Conservation (phyloP, 2,113 vertebrate genomes). For the Gasterosteus aculeatus region DNA sequence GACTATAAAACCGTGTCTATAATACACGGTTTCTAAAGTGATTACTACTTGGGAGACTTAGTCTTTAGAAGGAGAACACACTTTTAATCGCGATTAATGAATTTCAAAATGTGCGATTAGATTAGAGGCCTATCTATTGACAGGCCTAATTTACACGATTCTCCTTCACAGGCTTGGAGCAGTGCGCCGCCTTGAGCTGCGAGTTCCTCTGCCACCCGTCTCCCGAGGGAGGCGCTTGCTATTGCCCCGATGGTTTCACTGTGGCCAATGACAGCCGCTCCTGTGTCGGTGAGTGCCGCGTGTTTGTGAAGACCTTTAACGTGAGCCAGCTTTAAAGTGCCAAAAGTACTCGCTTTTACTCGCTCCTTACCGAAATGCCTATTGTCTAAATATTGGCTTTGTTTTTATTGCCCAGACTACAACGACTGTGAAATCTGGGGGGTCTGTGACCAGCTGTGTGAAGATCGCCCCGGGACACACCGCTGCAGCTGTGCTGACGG, state of each 20-base stretch:
- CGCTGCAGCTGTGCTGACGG: conserved; percentile 78
- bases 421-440: conserved; percentile 83
- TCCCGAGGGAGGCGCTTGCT: conserved; percentile 77
- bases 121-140: too few species aligned
- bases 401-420: conserved; percentile 68
- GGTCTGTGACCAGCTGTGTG: conserved; percentile 83
- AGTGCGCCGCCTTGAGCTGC: conserved; percentile 78
- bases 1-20: too few species aligned
- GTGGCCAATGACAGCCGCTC: conserved; percentile 81
- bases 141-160: background rate
- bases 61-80: too few species aligned
- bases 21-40: too few species aligned
- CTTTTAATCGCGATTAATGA: too few species aligned
- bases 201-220: conserved; percentile 76
- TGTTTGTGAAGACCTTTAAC: background rate
- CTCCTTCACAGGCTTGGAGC: conserved; percentile 63
- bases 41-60: too few species aligned
- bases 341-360: background rate
- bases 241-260: conserved; percentile 78
- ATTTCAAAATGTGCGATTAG: too few species aligned
- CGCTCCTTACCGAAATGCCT: background rate
- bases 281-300: conserved; percentile 72
- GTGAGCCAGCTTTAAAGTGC: background rate
- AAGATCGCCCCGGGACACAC: conserved; percentile 78
- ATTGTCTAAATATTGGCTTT: background rate